Evolutionary conservation across 2,888 invertebrate genomes (phyloP), one percentile per base, ranked within the genome.

Genomic region (Syrista parreyssii): DNA sequence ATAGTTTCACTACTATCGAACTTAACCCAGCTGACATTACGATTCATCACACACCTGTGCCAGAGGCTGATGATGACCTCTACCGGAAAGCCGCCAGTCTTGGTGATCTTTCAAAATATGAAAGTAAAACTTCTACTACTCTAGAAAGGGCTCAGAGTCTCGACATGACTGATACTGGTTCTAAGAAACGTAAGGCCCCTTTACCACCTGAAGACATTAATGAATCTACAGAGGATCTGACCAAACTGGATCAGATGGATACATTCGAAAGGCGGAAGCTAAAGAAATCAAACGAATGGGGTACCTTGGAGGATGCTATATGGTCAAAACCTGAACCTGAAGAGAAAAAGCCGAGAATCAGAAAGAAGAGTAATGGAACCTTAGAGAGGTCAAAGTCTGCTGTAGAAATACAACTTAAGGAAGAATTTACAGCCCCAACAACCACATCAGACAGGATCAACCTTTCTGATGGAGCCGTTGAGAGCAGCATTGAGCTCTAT

Each of bases 91-190:
- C 96, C 3, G 95, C 96, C 0, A 96, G 96, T 68, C 92, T 96
- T 1, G 96, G 96, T 0, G 96, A 97, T 90, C 91, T 97, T 75
- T 96, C 96, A 0, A 94, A 95, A 88, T 95, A 96, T 80, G 93
- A 93, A 77, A 91, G 92, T 68, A 90, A 92, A 79, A 92, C 93
- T 12, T 89, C 93, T 4, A 94, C 95, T 4, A 95, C 94, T 12
- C 90, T 95, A 77, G 96, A 97, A 91, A 92, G 96, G 81, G 96
- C 97, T 0, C 96, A 96, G 88, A 96, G 96, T 85, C 92, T 97
- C 72, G 97, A 97, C 83, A 95, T 96, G 90, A 95, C 95, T 1
- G 93, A 93, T 76, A 89, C 93, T 0, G 92, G 92, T 11, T 93
- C 94, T 74, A 95, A 95, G 86, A 95, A 95, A 85, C 93, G 95